These are phyloP conservation scores for Oriolus oriolus DNA, from an alignment of 2,113 vertebrate species.

Conservation along the genomic window DNA sequence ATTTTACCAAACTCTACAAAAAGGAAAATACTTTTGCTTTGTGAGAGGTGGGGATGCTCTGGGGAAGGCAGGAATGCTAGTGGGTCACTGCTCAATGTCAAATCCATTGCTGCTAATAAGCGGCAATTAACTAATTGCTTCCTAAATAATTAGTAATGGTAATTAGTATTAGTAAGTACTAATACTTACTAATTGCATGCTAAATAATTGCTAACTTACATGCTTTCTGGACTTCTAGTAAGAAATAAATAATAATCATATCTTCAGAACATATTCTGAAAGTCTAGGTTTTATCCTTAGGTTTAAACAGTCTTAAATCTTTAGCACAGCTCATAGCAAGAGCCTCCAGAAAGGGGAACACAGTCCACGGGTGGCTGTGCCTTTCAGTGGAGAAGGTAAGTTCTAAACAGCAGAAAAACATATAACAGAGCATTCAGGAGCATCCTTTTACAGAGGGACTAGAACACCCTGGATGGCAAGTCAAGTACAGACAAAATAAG, in stretches of 20 bases:
- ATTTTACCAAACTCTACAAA: neutral
- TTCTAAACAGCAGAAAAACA: neutral
- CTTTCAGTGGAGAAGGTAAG: neutral
- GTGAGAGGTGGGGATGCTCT: neutral
- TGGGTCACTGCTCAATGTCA: neutral
- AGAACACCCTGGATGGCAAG: neutral
- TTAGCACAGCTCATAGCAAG: neutral
- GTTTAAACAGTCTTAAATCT: neutral
- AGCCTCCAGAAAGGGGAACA: neutral
- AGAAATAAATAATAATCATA: neutral
- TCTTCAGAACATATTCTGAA: neutral
- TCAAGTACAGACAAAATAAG: neutral
- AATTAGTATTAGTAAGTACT: neutral
- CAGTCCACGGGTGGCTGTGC: rapidly evolving
- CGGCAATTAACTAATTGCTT: neutral
- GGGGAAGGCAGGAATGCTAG: neutral
- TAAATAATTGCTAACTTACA: neutral
- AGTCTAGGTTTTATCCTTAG: neutral
- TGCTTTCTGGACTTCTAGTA: neutral
- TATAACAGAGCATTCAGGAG: neutral
- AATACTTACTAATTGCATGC: neutral
- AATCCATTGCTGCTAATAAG: neutral
- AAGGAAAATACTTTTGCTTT: neutral
- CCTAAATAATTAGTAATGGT: neutral
- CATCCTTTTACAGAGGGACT: neutral